A percentile compares a stretch with the other conserved stretches of the same genome.
Evolutionary conservation across 2,888 invertebrate species (phyloP).

Genomic region (Panorpa germanica): DNA sequence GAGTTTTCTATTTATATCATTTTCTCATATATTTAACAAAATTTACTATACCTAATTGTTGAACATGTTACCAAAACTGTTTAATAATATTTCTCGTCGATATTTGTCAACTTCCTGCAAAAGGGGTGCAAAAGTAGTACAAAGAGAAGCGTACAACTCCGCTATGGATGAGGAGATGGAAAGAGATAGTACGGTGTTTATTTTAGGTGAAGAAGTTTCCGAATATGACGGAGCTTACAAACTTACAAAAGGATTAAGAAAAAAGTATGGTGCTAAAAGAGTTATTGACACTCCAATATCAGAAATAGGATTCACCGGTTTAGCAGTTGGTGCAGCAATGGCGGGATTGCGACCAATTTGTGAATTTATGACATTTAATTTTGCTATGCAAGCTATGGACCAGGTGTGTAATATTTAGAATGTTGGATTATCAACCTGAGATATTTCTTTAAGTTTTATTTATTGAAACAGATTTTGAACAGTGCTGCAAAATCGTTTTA

Average conservation of each 20-base stretch:
- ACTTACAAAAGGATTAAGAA: conserved; percentile 67
- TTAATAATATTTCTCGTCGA: no score
- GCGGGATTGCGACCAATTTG: conserved; percentile 71
- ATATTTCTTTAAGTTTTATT: not conserved
- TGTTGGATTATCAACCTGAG: no score
- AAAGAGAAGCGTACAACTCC: conserved; percentile 77
- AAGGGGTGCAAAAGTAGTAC: no score
- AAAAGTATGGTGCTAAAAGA: conserved; percentile 83
- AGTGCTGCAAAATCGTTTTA: conserved; percentile 51
- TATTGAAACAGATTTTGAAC: conserved; percentile 33
- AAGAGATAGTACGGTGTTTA: conserved; percentile 64
- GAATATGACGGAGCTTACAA: conserved; percentile 88
- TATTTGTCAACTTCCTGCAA: no score
- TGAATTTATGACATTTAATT: conserved; percentile 91
- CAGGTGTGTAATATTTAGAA: no score
- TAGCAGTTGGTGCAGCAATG: conserved; percentile 77
- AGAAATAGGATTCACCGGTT: conserved; percentile 79
- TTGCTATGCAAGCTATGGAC: conserved; percentile 89
- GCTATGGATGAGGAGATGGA: conserved; percentile 89
- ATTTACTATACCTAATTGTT: no score
- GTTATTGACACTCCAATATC: conserved; percentile 91
- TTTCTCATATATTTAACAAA: no score
- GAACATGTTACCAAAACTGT: no score
- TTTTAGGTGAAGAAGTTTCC: conserved; percentile 86
- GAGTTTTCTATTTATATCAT: no score